Base-by-base conservation (phyloP, 2,113 vertebrate species). In the Corythornis cristatus region DNA sequence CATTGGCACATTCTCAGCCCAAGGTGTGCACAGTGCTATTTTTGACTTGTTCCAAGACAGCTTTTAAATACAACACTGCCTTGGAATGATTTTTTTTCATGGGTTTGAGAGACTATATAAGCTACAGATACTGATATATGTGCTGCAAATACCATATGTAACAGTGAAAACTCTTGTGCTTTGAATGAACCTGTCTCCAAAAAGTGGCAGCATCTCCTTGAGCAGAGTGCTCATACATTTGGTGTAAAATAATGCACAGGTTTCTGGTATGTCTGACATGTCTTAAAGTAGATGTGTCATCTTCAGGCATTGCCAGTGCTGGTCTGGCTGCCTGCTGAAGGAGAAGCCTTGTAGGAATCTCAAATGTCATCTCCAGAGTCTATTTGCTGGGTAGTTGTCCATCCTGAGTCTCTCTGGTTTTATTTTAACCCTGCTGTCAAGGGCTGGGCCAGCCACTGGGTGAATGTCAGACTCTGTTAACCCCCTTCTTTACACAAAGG, bases 331-430 rank as follows among this genome's bases (percentile, higher is more conserved):
- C 31, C 13, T 11, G 42, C 13, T 73, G 45, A 23, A 45, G 15
- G 6, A 25, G 14, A 56, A 42, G 43, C 28, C 37, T 33, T 35
- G 11, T 13, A 20, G 29, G n/a, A 51, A 62, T 58, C 29, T 43
- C 2, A 0, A 22, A 17, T 4, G 2, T 66, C 15, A 17, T 60
- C 37, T 82, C 42, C 11, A 2, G 17, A 11, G 3, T 61, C 3
- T 28, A 2, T 75, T 45, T 81, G 54, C 79, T 50, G 40, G 23
- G 26, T n/a, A 57, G 35, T 62, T 8, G 26, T 84, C 26, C 15
- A 33, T 77, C 10, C n/a, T 42, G 18, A 53, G 5, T 77, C 15
- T 78, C 35, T 73, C 48, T 35, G 72, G 29, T 48, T 50, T 74
- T 46, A 58, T 19, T 66, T 81, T 88, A 85, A 62, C 35, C 42